Evolutionary conservation across 2,113 vertebrate species (phyloP).

Genomic region (Tautogolabrus adspersus): DNA sequence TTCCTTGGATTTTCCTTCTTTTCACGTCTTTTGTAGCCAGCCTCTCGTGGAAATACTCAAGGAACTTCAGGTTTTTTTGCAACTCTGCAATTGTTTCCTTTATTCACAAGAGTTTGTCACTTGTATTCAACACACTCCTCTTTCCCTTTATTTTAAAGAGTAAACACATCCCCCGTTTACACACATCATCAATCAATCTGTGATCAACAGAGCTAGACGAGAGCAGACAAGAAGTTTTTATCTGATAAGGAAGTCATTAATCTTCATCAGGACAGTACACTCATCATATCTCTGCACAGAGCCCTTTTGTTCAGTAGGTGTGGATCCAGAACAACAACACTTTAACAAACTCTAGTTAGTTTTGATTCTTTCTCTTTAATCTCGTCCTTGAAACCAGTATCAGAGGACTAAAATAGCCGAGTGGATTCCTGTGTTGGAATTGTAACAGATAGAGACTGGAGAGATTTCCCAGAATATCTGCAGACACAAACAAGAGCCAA

Average conservation of each 20-base stretch:
- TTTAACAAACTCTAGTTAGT: neutral
- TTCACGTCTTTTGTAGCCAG: too few relatives aligned
- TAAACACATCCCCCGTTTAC: too few relatives aligned
- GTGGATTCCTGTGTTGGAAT: constrained; percentile 42
- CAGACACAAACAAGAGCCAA: constrained; percentile 37
- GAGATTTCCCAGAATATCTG: constrained; percentile 34
- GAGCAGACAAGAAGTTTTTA: neutral
- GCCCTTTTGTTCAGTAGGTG: too few relatives aligned
- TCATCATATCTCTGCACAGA: too few relatives aligned
- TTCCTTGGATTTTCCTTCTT: too few relatives aligned
- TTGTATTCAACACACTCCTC: too few relatives aligned
- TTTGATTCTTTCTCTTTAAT: neutral
- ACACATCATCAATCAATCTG: neutral
- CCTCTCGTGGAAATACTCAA: too few relatives aligned
- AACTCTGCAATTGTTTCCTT: too few relatives aligned
- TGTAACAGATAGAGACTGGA: constrained; percentile 1
- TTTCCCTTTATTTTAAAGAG: too few relatives aligned
- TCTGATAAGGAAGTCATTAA: neutral
- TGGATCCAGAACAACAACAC: neutral
- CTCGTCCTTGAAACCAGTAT: constrained; percentile 27
- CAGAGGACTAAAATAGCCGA: constrained; percentile 18
- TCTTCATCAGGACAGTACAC: neutral
- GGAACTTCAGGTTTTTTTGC: too few relatives aligned
- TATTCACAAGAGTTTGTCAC: too few relatives aligned
- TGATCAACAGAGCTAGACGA: neutral